Evolutionary conservation across 1,140 invertebrate genomes (phyloP).

Genomic region (Matsumurasca onukii): DNA sequence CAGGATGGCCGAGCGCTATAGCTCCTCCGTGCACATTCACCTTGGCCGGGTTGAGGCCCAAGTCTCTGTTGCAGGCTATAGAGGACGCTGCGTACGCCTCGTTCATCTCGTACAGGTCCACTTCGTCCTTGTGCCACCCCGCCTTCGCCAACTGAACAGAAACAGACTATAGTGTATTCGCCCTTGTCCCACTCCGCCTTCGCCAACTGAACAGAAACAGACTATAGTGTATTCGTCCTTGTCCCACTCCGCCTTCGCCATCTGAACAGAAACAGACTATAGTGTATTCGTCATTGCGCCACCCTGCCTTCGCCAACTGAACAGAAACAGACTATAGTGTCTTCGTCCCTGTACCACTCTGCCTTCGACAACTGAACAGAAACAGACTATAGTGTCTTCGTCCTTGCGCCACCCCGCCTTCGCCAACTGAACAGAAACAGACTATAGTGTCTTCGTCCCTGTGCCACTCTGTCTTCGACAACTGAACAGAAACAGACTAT

Average conservation of each 20-base stretch:
- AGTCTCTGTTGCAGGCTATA: constrained; percentile 61
- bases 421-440: neutral
- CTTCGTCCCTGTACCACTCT: constrained; percentile 45
- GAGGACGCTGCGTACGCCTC: constrained; percentile 82
- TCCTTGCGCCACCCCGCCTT: constrained; percentile 13
- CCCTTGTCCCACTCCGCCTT: constrained; percentile 22
- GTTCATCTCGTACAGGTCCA: constrained; percentile 88
- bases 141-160: constrained; percentile 8
- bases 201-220: neutral
- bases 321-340: neutral
- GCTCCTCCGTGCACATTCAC: constrained; percentile 85
- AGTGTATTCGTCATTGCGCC: constrained; percentile 48
- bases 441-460: constrained; percentile 50
- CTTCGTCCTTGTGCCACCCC: constrained; percentile 50
- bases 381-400: constrained; percentile 50
- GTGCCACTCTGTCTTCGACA: neutral
- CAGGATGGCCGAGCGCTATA: constrained; percentile 87
- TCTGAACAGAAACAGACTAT: neutral
- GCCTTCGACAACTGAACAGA: neutral
- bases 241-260: constrained; percentile 18
- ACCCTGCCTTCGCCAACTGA: constrained; percentile 23
- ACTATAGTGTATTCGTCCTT: constrained; percentile 50
- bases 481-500: neutral
- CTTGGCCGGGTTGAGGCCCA: constrained; percentile 70
- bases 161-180: constrained; percentile 50